phyloP scores from a whole-genome alignment of 2,797 vertebrate species.

The Yasuhikotakia modesta region DNA sequence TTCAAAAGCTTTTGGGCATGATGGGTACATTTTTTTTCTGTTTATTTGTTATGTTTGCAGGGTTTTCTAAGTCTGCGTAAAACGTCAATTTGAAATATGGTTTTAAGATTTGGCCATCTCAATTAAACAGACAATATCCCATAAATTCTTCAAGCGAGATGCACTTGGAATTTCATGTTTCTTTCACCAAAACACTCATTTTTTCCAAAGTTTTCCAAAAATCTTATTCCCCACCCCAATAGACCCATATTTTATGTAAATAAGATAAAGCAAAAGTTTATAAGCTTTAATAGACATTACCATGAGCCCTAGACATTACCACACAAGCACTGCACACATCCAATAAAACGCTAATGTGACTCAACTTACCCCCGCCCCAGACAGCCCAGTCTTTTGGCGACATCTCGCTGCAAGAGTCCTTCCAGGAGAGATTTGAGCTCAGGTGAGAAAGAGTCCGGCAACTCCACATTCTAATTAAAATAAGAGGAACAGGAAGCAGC shows the following conservation, averaged over 20 bases:
- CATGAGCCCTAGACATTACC: too few species aligned
- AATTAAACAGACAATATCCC: not conserved
- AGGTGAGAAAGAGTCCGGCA: constrained; percentile 90
- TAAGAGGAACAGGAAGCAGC: not conserved
- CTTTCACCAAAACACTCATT: too few species aligned
- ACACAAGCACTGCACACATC: not conserved
- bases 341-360: not conserved
- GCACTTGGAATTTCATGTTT: too few species aligned
- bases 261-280: too few species aligned
- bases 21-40: not conserved
- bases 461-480: constrained; percentile 85
- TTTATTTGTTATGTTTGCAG: not conserved
- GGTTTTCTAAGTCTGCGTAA: not conserved
- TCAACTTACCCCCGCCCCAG: constrained; percentile 83
- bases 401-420: constrained; percentile 90
- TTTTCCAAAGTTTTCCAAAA: too few species aligned
- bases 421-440: constrained; percentile 93
- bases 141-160: too few species aligned
- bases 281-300: too few species aligned
- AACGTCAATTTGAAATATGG: not conserved
- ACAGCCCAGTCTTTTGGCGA: constrained; percentile 90
- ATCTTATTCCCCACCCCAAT: too few species aligned
- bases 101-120: too few species aligned
- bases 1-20: not conserved
- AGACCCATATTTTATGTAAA: too few species aligned